phyloP scores from a whole-genome alignment of 2,888 invertebrate genomes.

The Drosophila pseudotalamancana region DNA sequence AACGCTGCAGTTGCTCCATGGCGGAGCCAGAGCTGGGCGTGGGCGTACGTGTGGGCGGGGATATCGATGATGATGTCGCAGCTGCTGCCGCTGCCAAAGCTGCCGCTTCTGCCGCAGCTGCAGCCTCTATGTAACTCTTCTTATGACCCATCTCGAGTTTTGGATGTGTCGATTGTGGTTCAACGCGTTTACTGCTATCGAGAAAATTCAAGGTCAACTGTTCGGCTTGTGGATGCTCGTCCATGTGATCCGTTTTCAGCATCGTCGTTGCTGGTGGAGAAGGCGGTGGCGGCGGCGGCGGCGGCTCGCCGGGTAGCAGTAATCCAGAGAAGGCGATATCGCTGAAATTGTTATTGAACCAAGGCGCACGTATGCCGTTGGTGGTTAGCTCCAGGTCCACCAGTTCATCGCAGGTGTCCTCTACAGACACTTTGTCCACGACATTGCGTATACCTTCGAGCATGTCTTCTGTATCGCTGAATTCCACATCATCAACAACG shows the following conservation, averaged over 20 bases:
- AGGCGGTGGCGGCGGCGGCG: constrained; percentile 24
- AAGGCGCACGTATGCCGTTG: constrained; percentile 72
- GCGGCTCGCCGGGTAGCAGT: constrained; percentile 65
- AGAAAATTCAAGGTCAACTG: constrained; percentile 54
- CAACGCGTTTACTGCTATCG: constrained; percentile 11
- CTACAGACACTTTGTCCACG: constrained; percentile 86
- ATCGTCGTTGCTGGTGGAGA: not conserved
- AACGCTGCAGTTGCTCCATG: constrained; percentile 60
- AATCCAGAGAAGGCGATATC: constrained; percentile 71
- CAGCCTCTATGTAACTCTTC: constrained; percentile 32
- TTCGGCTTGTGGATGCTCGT: constrained; percentile 3
- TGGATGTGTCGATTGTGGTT: constrained; percentile 11
- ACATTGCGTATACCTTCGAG: constrained; percentile 93
- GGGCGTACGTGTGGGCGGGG: constrained; percentile 28
- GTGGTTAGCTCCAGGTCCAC: constrained; percentile 80
- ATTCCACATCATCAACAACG: constrained; percentile 86
- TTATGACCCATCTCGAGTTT: constrained; percentile 30
- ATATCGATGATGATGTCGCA: constrained; percentile 6
- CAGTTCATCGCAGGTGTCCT: constrained; percentile 83
- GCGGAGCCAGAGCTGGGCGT: constrained; percentile 35
- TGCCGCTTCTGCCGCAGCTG: constrained; percentile 10
- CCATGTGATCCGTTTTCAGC: constrained; percentile 15
- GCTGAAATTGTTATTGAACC: constrained; percentile 78
- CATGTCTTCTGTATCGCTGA: constrained; percentile 93
- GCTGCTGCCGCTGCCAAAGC: not conserved